phyloP scores from a whole-genome alignment of 1,140 invertebrate species.

The Drosophila malerkotliana region DNA sequence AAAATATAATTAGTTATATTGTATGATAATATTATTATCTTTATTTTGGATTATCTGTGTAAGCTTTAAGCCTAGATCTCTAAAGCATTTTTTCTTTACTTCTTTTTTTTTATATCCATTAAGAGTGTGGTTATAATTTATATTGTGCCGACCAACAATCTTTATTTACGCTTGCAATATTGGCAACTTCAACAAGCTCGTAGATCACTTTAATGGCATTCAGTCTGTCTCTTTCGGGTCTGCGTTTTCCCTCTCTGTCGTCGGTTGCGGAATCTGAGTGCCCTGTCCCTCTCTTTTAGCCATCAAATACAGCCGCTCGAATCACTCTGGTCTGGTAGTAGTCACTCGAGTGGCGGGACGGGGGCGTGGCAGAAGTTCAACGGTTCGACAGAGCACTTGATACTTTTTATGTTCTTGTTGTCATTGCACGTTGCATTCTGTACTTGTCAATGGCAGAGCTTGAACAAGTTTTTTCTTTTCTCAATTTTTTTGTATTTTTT shows the following conservation, averaged over 20 bases:
- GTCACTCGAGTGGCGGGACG: constrained; percentile 17
- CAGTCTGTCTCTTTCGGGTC: constrained; percentile 13
- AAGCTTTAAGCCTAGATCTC: background rate
- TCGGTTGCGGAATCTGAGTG: background rate
- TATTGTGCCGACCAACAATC: constrained; percentile 15
- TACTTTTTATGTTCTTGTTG: constrained; percentile 48
- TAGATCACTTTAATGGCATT: constrained; percentile 52
- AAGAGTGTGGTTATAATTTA: constrained; percentile 27
- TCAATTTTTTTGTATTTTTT: constrained; percentile 26
- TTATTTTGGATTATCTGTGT: background rate
- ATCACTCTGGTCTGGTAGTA: constrained; percentile 16
- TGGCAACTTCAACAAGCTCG: constrained; percentile 38
- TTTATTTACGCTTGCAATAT: constrained; percentile 47
- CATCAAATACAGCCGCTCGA: constrained; percentile 19
- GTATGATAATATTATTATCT: background rate
- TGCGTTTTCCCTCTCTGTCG: background rate
- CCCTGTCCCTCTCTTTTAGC: constrained; percentile 16
- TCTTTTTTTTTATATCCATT: constrained; percentile 14
- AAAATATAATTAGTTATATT: background rate
- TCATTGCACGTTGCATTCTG: constrained; percentile 46
- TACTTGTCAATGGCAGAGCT: constrained; percentile 34
- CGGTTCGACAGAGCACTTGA: constrained; percentile 42
- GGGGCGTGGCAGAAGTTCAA: constrained; percentile 44
- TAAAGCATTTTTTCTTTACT: constrained; percentile 11
- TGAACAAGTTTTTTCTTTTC: constrained; percentile 47